Base-by-base conservation (phyloP, 2,797 vertebrate species). In the Myripristis murdjan region DNA sequence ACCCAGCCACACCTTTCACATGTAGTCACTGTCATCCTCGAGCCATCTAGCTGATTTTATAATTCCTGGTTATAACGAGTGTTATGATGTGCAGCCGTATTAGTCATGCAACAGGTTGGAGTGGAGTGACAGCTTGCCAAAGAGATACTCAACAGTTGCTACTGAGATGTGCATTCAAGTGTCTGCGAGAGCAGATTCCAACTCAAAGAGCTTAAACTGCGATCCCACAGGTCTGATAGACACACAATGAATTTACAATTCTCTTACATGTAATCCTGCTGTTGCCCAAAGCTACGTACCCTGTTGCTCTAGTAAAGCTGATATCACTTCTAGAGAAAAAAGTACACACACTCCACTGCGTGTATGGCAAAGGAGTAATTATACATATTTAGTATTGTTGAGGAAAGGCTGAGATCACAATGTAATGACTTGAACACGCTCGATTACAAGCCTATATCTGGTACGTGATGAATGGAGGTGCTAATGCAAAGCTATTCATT, bases 81-180 rank as follows among this genome's bases (percentile, higher is more conserved):
- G 63, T 70, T 73, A 41, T 33, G 61, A 67, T 60, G 59, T 35
- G 55, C 55, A 49, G 64, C 66, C 35, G 41, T 37, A 62, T 85
- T 77, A 84, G 64, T 85, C 74, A 79, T 74, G 75, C 82, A 90
- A 87, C 86, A 85, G 77, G 84, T 90, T 78, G 53, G 62, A 73
- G 12, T 26, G 70, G 70, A 88, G 75, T 44, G 52, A 70, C 69
- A 61, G 53, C 41, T 77, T 24, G 15, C 46, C 5, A 39, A 67
- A 73, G 49, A 67, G 31, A 67, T 59, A 72, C 65, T 62, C 53
- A 62, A 39, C 33, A 31, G 64, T 71, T 58, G 66, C 67, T 63
- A 37, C 69, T 58, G 67, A 20, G 64, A 75, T 77, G 58, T 39
- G 77, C 60, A 62, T 26, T 7, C 63, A 14, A 64, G 63, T 33